Percentiles rank a stretch among this genome's conserved stretches.
These are phyloP conservation scores for Drosophila ambigua DNA, from an alignment of 1,140 invertebrate genomes.

Conservation along the genomic window DNA sequence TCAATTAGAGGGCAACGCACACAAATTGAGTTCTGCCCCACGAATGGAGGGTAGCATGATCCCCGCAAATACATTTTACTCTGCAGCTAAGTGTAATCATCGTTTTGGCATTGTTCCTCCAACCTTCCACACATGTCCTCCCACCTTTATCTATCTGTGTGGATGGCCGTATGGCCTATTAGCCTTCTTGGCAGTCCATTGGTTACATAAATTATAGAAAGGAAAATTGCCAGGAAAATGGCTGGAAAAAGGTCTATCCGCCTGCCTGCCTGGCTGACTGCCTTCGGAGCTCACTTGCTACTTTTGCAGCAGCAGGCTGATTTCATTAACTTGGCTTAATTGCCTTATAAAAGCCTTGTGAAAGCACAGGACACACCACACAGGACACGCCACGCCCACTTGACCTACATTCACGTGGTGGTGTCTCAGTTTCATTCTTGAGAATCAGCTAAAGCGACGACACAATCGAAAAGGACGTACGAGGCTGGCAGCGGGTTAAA, in stretches of 20 bases:
- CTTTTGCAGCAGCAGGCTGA: constrained; percentile 20
- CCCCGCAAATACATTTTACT: neutral
- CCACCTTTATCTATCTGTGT: neutral
- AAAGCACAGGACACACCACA: neutral
- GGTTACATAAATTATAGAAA: constrained; percentile 32
- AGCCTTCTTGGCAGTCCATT: constrained; percentile 32
- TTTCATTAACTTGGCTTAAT: constrained; percentile 51
- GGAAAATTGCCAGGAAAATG: constrained; percentile 27
- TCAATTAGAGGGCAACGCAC: constrained; percentile 25
- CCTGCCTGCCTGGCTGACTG: too few relatives aligned
- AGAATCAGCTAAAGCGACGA: constrained; percentile 1
- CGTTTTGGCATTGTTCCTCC: neutral
- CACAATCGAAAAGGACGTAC: neutral
- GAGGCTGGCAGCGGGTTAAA: too few relatives aligned
- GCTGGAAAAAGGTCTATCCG: too few relatives aligned
- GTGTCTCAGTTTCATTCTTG: neutral
- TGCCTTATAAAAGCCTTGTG: constrained; percentile 49
- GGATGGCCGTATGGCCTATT: constrained; percentile 20
- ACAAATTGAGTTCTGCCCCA: too few relatives aligned
- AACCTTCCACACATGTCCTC: neutral
- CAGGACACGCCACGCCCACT: constrained; percentile 6
- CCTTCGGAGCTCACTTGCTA: too few relatives aligned
- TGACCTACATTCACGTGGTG: constrained; percentile 25
- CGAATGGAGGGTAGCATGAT: neutral
- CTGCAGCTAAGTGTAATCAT: constrained; percentile 6